Evolutionary conservation across 2,797 vertebrate species (phyloP).

Genomic region (Cetoscarus ocellatus): DNA sequence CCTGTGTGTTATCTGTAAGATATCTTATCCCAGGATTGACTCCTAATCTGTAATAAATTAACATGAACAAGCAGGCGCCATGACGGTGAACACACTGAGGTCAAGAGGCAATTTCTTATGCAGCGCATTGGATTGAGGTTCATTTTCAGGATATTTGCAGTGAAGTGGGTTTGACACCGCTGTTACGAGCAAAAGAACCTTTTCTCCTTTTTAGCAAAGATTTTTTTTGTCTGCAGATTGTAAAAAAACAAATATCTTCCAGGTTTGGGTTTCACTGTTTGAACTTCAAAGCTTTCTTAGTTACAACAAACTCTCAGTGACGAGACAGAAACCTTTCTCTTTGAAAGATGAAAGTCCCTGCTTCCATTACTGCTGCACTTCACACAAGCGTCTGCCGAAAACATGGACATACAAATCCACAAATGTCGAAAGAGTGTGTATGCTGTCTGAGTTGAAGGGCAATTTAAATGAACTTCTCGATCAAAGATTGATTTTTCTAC

Average conservation of each 20-base stretch:
- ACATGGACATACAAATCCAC: slow-evolving; percentile 31
- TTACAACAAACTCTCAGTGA: slow-evolving; percentile 41
- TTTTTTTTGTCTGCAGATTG: slow-evolving; percentile 44
- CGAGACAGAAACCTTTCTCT: slow-evolving; percentile 51
- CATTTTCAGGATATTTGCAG: slow-evolving; percentile 35
- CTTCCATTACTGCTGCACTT: slow-evolving; percentile 49
- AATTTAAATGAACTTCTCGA: slow-evolving; percentile 28
- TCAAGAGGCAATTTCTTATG: slow-evolving; percentile 47
- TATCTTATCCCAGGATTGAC: slow-evolving; percentile 38
- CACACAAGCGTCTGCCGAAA: slow-evolving; percentile 33
- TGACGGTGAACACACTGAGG: slow-evolving; percentile 16
- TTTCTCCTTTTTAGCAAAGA: slow-evolving; percentile 42
- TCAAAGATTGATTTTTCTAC: neutral
- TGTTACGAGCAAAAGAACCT: slow-evolving; percentile 51
- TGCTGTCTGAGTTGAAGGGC: slow-evolving; percentile 21
- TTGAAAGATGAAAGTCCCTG: slow-evolving; percentile 61
- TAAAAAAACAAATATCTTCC: slow-evolving; percentile 38
- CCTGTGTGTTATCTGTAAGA: slow-evolving; percentile 16
- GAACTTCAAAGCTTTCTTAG: slow-evolving; percentile 65
- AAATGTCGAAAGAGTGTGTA: slow-evolving; percentile 8
- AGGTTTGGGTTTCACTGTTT: slow-evolving; percentile 60
- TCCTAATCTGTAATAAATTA: slow-evolving; percentile 50
- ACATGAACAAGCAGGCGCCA: slow-evolving; percentile 26
- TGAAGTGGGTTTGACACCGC: slow-evolving; percentile 33
- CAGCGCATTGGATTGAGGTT: slow-evolving; percentile 34